phyloP scores from a whole-genome alignment of 2,113 vertebrate genomes.

The Tachysurus fulvidraco region DNA sequence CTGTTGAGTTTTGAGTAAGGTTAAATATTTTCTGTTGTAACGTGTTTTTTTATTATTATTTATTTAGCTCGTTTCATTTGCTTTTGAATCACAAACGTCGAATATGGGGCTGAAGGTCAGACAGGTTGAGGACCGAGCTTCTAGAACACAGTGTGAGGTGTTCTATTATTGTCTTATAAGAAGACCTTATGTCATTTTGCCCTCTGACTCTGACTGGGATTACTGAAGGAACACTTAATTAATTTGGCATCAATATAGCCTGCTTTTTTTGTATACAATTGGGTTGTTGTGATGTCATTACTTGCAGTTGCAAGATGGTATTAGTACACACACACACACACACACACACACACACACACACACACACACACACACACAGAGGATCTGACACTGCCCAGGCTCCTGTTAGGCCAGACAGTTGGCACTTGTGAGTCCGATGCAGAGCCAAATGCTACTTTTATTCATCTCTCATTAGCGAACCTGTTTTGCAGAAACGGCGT shows the following conservation, averaged over 20 bases:
- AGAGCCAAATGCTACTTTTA: neutral
- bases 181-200: neutral
- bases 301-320: slow-evolving; percentile 29
- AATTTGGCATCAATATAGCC: neutral
- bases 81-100: neutral
- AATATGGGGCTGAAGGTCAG: neutral
- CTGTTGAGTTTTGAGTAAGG: neutral
- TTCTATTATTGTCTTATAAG: neutral
- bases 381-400: slow-evolving; percentile 12
- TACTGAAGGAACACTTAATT: slow-evolving; percentile 24
- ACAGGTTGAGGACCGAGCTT: neutral
- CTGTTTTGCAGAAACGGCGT: neutral
- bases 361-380: neutral
- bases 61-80: too few species aligned
- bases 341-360: slow-evolving; percentile 6
- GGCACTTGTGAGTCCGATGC: neutral
- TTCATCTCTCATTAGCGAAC: neutral
- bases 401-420: neutral
- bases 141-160: neutral
- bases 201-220: slow-evolving; percentile 33
- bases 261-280: neutral
- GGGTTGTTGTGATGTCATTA: slow-evolving; percentile 41
- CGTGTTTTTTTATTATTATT: too few species aligned
- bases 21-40: neutral
- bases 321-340: slow-evolving; percentile 16